Evolutionary conservation across 2,113 vertebrate genomes (phyloP).

Genomic region (Brachyhypopomus gauderio): DNA sequence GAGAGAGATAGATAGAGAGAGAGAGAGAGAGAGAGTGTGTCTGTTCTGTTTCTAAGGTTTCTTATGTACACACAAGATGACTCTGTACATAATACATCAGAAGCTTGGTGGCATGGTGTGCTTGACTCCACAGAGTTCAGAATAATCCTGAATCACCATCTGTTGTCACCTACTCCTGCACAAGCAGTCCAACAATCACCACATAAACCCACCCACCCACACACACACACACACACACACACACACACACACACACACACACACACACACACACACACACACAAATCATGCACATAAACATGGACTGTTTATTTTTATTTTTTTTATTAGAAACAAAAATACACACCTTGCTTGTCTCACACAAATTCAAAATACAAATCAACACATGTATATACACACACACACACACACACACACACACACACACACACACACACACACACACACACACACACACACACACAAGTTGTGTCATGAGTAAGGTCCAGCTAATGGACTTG

Average conservation of each 20-base stretch:
- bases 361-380: no score
- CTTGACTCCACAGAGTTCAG: constrained; percentile 58
- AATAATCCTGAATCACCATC: constrained; percentile 64
- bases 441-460: background rate
- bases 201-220: background rate
- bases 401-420: background rate
- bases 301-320: background rate
- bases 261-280: background rate
- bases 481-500: constrained; percentile 62
- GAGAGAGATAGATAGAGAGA: no score
- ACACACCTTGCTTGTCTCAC: no score
- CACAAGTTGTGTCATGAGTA: constrained; percentile 50
- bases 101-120: constrained; percentile 33
- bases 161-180: constrained; percentile 69
- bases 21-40: no score
- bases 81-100: constrained; percentile 4
- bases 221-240: background rate
- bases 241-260: background rate
- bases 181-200: constrained; percentile 20
- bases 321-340: no score
- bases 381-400: background rate
- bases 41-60: no score
- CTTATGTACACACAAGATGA: constrained; percentile 14
- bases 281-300: background rate
- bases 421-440: background rate